Evolutionary conservation across 2,888 invertebrate species (phyloP), one percentile per base, ranked within the genome.

Genomic region (Chloromyia formosa): DNA sequence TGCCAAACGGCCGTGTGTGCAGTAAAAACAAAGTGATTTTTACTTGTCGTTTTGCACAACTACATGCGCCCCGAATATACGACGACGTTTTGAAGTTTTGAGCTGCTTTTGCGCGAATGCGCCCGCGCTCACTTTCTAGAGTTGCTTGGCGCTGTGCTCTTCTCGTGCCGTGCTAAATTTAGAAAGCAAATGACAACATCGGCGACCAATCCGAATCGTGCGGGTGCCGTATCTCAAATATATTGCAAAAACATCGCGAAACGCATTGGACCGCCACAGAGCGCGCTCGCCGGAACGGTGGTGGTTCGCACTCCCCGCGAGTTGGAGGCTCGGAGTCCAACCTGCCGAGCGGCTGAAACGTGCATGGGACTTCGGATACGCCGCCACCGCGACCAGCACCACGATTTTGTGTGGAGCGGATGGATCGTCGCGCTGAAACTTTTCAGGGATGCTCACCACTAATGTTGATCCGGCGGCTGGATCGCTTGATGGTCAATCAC

Each of bases 101-200:
- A 16, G 64, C 18, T 69, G 69, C 69, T 53, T 54, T 27, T 69
- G 69, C 71, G 71, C 58, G 56, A 18, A 22, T 35, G 71, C 71
- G 71, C 40, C 27, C 20, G 69, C 58, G 71, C 71, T 71, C 71
- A 58, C 20, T 69, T 69, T 40, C 40, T 35, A 7, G 27, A 35
- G 27, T 7, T 7, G 27, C 7, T 35, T 35, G 27, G 27, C 27
- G 27, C 27, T 35, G 27, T 35, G 27, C 71, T 58, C 58, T 14
- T n/a, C 14, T 60, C 22, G 16, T 49, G 42, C 40, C 12, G 42
- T 14, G 68, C 75, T 75, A 75, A 73, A 75, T 64, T 75, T 75
- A 75, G 75, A 75, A 75, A 73, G 60, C 73, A 53, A 64, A 75
- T 75, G 75, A 73, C 75, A 75, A 68, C 75, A 75, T 75, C 75